Evolutionary conservation across 2,888 invertebrate species (phyloP).

Genomic region (Aleiodes alternator): DNA sequence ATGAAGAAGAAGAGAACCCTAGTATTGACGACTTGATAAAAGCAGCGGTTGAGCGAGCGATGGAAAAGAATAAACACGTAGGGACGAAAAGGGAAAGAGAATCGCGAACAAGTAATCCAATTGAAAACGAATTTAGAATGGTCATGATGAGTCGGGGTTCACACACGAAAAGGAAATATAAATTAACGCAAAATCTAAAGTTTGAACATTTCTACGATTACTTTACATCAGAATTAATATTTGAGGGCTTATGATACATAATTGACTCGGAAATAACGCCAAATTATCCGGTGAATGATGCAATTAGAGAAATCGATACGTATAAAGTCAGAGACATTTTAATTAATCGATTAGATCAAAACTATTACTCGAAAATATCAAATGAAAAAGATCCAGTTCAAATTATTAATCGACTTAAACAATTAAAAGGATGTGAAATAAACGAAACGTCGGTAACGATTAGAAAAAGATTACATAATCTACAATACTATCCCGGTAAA

Average conservation of each 20-base stretch:
- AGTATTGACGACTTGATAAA: too few relatives aligned
- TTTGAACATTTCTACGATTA: conserved; percentile 53
- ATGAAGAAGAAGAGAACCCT: too few relatives aligned
- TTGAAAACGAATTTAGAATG: too few relatives aligned
- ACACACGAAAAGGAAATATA: conserved; percentile 47
- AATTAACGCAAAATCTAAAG: conserved; percentile 42
- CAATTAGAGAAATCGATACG: conserved; percentile 37
- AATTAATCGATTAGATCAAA: conserved; percentile 44
- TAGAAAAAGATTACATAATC: conserved; percentile 44
- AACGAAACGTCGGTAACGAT: conserved; percentile 38
- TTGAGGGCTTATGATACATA: conserved; percentile 43
- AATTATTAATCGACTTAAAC: conserved; percentile 42
- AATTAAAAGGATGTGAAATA: conserved; percentile 43
- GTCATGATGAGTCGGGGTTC: too few relatives aligned
- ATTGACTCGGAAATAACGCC: conserved; percentile 38
- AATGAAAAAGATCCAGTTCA: conserved; percentile 43
- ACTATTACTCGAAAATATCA: conserved; percentile 38
- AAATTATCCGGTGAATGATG: conserved; percentile 3
- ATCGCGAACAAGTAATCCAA: too few relatives aligned
- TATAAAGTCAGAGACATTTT: conserved; percentile 48
- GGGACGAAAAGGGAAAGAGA: too few relatives aligned
- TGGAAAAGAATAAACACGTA: too few relatives aligned
- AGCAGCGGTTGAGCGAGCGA: too few relatives aligned
- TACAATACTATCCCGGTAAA: conserved; percentile 41
- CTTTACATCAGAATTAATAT: conserved; percentile 48